Evolutionary conservation across 2,888 invertebrate genomes (phyloP), one percentile per base, ranked within the genome.

Genomic region (Oxytorus armatus): DNA sequence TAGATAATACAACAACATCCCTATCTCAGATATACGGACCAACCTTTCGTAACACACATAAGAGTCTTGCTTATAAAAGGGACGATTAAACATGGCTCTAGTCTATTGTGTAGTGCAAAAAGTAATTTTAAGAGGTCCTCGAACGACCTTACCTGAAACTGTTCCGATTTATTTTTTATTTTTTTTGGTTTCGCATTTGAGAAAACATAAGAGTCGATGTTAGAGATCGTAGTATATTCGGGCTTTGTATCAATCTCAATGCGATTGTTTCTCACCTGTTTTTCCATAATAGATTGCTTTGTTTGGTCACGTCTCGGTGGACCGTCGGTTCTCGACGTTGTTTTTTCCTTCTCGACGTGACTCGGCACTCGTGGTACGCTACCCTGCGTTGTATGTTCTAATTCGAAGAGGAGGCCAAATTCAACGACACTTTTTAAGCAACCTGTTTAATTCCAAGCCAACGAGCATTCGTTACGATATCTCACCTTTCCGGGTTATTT

Each of bases 271-370:
- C 89, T 92, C 92, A 97, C 97, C 95, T 97, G 97, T 92, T 97
- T 97, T 88, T 97, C 97, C 92, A 97, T 96, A 80, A 96, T 93
- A 82, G 94, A 95, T 85, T 94, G 94, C 82, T 94, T 94, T 61
- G 85, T 86, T 74, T 86, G 89, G 79, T 91, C 91, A 47, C 91
- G 88, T 66, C 92, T 87, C 1, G 87, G 84, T 83, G 89, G 85
- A 39, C 91, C 91, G 79, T 93, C 93, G 0, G 92, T 91, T 88
- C 90, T 87, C 7, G 89, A 88, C 88, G 82, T 88, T 81, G 89
- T 91, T 90, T 86, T 87, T 29, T 91, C 92, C 78, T 92, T 92
- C 59, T 92, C 92, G 3, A 85, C 86, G 23, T 88, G 88, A 14
- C 82, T 82, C 10, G 90, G 87, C 14, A 86, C 88, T 70, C 90